Evolutionary conservation across 2,888 invertebrate species (phyloP).

Genomic region (Melitaea athalia): DNA sequence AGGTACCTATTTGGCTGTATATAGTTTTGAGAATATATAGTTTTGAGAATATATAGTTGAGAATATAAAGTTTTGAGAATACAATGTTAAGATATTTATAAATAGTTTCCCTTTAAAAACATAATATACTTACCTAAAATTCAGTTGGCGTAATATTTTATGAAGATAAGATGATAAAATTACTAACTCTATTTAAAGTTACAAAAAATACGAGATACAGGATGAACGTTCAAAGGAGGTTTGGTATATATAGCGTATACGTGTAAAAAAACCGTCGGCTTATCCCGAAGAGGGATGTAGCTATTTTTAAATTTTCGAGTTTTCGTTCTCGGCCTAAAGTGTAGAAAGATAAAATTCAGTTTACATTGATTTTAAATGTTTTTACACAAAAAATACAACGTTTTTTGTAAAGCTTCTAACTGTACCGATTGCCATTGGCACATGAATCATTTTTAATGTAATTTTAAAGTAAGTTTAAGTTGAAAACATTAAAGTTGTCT

Average conservation of each 20-base stretch:
- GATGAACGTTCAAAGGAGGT: slow-evolving; percentile 12
- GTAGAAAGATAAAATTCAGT: not conserved
- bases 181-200: not conserved
- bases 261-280: slow-evolving; percentile 16
- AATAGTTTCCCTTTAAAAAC: too few relatives aligned
- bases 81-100: too few relatives aligned
- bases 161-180: not conserved
- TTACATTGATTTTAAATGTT: slow-evolving; percentile 10
- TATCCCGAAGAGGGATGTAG: slow-evolving; percentile 17
- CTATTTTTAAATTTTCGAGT: slow-evolving; percentile 9
- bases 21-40: too few relatives aligned
- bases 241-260: slow-evolving; percentile 19
- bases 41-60: too few relatives aligned
- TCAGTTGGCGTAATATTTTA: too few relatives aligned
- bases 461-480: not conserved
- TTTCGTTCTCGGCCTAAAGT: slow-evolving; percentile 20
- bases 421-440: slow-evolving; percentile 22
- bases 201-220: not conserved
- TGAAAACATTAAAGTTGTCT: not conserved
- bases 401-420: slow-evolving; percentile 24
- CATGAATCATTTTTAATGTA: slow-evolving; percentile 4
- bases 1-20: too few relatives aligned
- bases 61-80: too few relatives aligned
- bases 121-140: too few relatives aligned
- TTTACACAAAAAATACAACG: slow-evolving; percentile 18